Conservation (phyloP, 1,140 invertebrate genomes). For the Eufriesea mexicana region DNA sequence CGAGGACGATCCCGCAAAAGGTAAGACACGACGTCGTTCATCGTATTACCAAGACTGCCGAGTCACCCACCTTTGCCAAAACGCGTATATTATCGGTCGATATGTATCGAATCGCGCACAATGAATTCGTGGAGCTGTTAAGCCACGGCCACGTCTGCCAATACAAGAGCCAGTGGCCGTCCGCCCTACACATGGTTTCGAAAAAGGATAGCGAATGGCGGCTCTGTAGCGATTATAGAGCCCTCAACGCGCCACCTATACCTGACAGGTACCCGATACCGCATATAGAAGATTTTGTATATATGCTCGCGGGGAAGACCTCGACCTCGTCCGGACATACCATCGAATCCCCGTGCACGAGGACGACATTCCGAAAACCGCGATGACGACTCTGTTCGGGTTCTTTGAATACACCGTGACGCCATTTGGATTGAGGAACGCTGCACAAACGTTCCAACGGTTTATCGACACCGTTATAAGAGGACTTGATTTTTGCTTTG, state of each 20-base stretch:
- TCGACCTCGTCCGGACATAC: neutral
- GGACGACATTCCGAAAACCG: neutral
- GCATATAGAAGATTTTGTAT: conserved; percentile 4
- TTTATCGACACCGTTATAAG: too few relatives aligned
- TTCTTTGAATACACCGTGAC: neutral
- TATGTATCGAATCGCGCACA: too few relatives aligned
- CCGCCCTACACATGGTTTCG: neutral
- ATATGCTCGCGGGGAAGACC: neutral
- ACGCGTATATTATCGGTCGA: neutral
- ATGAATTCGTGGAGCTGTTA: neutral
- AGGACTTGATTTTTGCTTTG: neutral
- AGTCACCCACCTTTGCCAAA: neutral
- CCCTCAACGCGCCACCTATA: neutral
- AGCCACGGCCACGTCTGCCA: neutral
- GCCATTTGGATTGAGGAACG: conserved; percentile 9
- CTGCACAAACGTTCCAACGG: neutral
- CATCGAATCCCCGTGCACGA: neutral
- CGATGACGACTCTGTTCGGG: neutral
- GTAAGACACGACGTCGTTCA: neutral
- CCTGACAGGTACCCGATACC: neutral
- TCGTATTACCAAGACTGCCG: neutral
- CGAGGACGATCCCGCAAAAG: neutral
- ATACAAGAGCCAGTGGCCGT: conserved; percentile 4
- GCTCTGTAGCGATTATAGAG: neutral
- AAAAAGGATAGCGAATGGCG: neutral